Evolutionary conservation across 2,888 invertebrate genomes (phyloP), one percentile per base, ranked within the genome.

Genomic region (Drosophila lacicola): DNA sequence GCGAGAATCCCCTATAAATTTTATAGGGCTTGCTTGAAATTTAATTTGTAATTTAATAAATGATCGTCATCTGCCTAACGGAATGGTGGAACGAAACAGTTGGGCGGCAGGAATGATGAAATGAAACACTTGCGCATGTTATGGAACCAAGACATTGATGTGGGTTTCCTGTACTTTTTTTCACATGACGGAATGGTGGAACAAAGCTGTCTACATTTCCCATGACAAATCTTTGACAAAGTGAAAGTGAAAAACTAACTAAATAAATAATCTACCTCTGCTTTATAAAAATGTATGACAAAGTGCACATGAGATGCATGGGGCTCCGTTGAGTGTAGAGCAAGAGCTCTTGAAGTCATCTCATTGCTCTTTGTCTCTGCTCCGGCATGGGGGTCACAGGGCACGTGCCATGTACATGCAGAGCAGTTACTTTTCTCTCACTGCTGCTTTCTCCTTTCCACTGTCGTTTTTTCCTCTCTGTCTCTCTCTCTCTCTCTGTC

Each of bases 331-430:
- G 11, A 17, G 41, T 37, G 46, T 17, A 75, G 75, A 13, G 58
- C 44, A 72, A 56, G 13, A 55, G 61, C 47, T 42, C 45, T 51
- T 46, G 54, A 71, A 62, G 39, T 33, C 47, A 42, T 47, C 64
- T 56, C 55, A 44, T 62, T 62, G 74, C 64, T 49, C 47, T 55
- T 57, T 70, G 60, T 54, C 49, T 53, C 46, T 47, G n/a, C 47
- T 51, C 36, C 56, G 51, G 45, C 72, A 63, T 39, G 34, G 57
- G 8, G 42, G 53, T 63, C 66, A 42, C 10, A 6, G 19, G 75
- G 55, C 81, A 81, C 78, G 83, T 82, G 67, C 73, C 68, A 58
- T 5, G 66, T 54, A 21, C 39, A 67, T 45, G 11, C 11, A 14
- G 29, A 25, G 25, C 25, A 14, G 53, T 33, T 36, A 10, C 21